Conservation (phyloP, 2,888 invertebrate genomes). For the Rugalucina vietnamica region DNA sequence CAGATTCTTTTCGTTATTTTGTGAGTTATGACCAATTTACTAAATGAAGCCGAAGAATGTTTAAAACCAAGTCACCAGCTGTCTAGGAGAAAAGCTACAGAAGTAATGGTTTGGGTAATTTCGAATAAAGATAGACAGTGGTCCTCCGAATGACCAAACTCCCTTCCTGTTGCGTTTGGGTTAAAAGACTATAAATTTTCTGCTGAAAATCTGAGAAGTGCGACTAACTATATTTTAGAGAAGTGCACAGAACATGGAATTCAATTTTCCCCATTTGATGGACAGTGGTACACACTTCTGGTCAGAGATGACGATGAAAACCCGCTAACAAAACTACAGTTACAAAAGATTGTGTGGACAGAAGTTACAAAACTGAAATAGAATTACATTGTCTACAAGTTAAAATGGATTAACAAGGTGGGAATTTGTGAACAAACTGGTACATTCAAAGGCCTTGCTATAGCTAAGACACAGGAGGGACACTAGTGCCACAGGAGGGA, state of each 20-base stretch:
- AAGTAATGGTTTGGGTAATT: constrained; percentile 42
- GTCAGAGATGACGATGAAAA: constrained; percentile 18
- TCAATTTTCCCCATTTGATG: constrained; percentile 31
- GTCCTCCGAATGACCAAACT: constrained; percentile 18
- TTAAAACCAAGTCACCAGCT: constrained; percentile 11
- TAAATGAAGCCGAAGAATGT: not conserved
- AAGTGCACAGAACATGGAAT: constrained; percentile 27
- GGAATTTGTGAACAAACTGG: too few relatives aligned
- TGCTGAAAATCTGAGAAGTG: constrained; percentile 1
- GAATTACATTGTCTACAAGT: not conserved
- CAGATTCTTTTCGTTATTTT: too few relatives aligned
- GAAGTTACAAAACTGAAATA: constrained; percentile 19
- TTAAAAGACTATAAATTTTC: constrained; percentile 42
- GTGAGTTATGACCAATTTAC: too few relatives aligned
- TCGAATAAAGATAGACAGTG: constrained; percentile 18
- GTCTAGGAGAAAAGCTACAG: constrained; percentile 30
- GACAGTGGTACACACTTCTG: constrained; percentile 36
- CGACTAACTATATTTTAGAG: constrained; percentile 22
- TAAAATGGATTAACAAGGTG: not conserved
- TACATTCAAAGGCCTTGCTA: not conserved
- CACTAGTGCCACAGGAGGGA: not conserved
- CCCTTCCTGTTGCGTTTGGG: constrained; percentile 31
- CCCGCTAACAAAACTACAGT: constrained; percentile 26
- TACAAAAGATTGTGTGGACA: constrained; percentile 38
- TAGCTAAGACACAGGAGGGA: not conserved